phyloP scores from a whole-genome alignment of 2,888 invertebrate species.

The Melieria omissa region DNA sequence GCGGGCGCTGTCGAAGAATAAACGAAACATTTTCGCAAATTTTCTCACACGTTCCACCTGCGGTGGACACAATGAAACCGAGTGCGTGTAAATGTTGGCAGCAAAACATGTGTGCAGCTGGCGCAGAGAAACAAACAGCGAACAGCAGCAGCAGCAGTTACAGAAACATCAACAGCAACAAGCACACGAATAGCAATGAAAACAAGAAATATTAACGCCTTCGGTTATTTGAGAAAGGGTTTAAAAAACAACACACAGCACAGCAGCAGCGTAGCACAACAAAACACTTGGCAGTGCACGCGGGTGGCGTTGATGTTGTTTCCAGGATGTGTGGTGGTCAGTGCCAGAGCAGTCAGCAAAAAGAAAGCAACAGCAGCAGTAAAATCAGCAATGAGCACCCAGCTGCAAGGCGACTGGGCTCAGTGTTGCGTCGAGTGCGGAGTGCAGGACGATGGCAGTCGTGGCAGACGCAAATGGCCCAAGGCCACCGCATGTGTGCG shows the following conservation, averaged over 20 bases:
- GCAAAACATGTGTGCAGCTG: too few species aligned
- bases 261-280: background rate
- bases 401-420: background rate
- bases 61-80: too few species aligned
- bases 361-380: conserved; percentile 3
- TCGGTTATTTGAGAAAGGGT: conserved; percentile 27
- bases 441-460: background rate
- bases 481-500: conserved; percentile 10
- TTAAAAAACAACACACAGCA: conserved; percentile 2
- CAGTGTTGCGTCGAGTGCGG: background rate
- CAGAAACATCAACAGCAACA: conserved; percentile 2
- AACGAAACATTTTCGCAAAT: too few species aligned
- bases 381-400: background rate
- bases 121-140: conserved; percentile 10
- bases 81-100: too few species aligned
- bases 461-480: conserved; percentile 21
- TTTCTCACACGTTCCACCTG: too few species aligned
- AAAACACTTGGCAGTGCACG: background rate
- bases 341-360: conserved; percentile 13
- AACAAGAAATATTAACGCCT: conserved; percentile 25
- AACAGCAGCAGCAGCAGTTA: conserved; percentile 24
- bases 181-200: background rate
- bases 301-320: too few species aligned
- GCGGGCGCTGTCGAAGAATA: too few species aligned
- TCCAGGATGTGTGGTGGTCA: too few species aligned